Evolutionary conservation across 30 jellyfish, hydroid and myxozoan species (phyloP).

Genomic region (Aurelia sp.): DNA sequence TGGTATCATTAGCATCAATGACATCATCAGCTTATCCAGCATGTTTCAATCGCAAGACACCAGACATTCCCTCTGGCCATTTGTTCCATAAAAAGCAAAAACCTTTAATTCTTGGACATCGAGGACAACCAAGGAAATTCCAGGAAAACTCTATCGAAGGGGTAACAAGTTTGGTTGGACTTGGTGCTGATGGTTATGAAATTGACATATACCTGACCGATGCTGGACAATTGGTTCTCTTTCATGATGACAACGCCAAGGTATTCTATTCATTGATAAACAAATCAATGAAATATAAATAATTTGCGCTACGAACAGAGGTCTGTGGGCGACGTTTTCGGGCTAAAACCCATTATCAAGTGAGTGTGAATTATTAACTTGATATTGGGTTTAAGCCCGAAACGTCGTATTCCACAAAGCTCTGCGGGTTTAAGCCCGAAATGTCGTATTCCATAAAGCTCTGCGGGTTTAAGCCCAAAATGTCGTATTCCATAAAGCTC

Average conservation of each 20-base stretch:
- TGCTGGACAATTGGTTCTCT: constrained; percentile 66
- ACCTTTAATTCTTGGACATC: constrained; percentile 78
- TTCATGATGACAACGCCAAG: constrained; percentile 78
- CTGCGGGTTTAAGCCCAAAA: too few relatives aligned
- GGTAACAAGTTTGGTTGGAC: constrained; percentile 42
- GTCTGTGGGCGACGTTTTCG: too few relatives aligned
- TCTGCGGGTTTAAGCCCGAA: too few relatives aligned
- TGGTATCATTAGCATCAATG: not conserved
- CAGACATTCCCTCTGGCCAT: constrained; percentile 69
- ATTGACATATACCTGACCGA: constrained; percentile 61
- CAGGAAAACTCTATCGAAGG: constrained; percentile 86
- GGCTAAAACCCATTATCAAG: too few relatives aligned
- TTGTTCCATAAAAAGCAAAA: constrained; percentile 49
- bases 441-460: too few relatives aligned
- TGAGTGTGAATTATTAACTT: too few relatives aligned
- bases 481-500: too few relatives aligned
- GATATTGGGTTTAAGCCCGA: too few relatives aligned
- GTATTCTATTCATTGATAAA: constrained; percentile 2
- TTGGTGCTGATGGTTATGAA: constrained; percentile 83
- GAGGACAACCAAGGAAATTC: constrained; percentile 73
- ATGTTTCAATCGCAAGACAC: constrained; percentile 57
- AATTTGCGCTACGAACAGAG: too few relatives aligned
- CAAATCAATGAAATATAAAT: too few relatives aligned
- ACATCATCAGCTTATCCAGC: not conserved
- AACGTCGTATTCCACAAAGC: too few relatives aligned